A percentile compares a stretch with the other conserved stretches of the same genome.
phyloP scores from a whole-genome alignment of 2,113 vertebrate genomes.

The Elachura formosa region DNA sequence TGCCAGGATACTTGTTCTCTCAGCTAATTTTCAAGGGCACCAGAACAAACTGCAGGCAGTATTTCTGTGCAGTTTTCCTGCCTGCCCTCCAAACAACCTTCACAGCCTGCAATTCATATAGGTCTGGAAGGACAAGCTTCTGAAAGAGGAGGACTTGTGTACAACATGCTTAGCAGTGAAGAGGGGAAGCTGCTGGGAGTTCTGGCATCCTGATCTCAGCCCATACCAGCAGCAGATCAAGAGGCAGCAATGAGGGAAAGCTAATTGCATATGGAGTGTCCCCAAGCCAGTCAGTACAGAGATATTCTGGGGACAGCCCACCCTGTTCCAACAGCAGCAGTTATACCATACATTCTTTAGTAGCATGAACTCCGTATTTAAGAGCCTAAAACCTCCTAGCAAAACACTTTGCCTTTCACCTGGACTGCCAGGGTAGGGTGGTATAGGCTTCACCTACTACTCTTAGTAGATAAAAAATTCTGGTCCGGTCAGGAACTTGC shows the following conservation, averaged over 20 bases:
- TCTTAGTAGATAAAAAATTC: background rate
- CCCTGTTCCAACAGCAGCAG: background rate
- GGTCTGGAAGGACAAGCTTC: background rate
- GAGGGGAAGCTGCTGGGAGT: background rate
- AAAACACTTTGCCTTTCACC: background rate
- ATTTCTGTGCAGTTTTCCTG: background rate
- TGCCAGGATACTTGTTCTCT: background rate
- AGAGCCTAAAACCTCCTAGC: background rate
- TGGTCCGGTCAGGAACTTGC: background rate
- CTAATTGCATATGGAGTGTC: rapidly evolving
- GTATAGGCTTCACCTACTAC: background rate
- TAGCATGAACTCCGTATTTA: background rate
- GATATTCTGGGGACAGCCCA: background rate
- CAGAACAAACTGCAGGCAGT: background rate
- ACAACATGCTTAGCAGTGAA: background rate
- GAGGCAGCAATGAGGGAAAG: background rate
- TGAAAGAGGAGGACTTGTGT: background rate
- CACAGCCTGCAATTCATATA: background rate
- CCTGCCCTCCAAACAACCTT: background rate
- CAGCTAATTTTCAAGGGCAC: background rate
- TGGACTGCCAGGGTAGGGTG: background rate
- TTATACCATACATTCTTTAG: background rate
- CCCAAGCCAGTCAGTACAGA: background rate
- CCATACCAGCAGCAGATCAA: background rate
- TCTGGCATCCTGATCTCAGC: background rate